Conservation (phyloP, 2,888 invertebrate species). For the Mactromeris polynyma region DNA sequence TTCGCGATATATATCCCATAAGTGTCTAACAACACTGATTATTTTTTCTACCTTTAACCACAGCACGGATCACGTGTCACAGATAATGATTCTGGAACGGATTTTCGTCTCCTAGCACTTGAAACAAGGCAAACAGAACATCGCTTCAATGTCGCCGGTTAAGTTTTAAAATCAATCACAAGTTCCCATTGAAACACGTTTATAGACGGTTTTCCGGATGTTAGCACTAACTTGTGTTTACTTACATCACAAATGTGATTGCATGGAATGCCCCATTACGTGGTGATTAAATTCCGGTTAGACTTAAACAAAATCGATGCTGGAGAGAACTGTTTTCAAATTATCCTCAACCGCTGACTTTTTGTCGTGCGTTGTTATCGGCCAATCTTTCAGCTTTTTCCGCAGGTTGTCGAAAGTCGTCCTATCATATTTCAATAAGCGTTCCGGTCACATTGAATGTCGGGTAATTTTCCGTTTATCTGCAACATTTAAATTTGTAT, state of each 20-base stretch:
- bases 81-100: not conserved
- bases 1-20: not conserved
- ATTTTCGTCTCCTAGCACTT: not conserved
- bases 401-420: not conserved
- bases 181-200: not conserved
- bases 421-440: not conserved
- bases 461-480: not conserved
- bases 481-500: not conserved
- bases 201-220: slow-evolving; percentile 19
- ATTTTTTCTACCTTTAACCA: not conserved
- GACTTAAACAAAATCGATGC: slow-evolving; percentile 17
- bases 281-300: not conserved
- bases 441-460: not conserved
- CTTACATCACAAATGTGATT: not conserved
- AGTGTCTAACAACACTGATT: not conserved
- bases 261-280: not conserved
- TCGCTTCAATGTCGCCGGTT: not conserved
- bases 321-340: not conserved
- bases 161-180: not conserved
- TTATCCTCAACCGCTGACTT: not conserved
- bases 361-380: not conserved
- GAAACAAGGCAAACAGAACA: not conserved
- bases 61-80: not conserved
- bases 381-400: not conserved
- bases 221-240: not conserved